A percentile compares a stretch with the other conserved stretches of the same genome.
phyloP scores from a whole-genome alignment of 2,888 invertebrate species.

The Nephrocerus scutellatus region DNA sequence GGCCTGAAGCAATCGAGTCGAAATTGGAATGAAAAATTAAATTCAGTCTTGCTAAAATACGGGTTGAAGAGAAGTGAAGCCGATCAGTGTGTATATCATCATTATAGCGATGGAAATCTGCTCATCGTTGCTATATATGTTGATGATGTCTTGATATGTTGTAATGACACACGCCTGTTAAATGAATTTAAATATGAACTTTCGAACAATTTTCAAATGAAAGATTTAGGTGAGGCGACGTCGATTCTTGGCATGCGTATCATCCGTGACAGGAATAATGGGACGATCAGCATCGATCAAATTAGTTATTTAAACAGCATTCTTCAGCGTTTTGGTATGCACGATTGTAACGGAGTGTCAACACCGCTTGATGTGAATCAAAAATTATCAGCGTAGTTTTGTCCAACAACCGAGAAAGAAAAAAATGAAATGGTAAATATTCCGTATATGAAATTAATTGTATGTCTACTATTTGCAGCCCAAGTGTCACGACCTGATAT shows the following conservation, averaged over 20 bases:
- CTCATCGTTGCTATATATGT: constrained; percentile 16
- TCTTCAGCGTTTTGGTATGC: constrained; percentile 16
- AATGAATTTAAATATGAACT: no score
- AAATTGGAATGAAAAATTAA: constrained; percentile 19
- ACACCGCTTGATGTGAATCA: constrained; percentile 20
- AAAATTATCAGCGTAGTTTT: constrained; percentile 15
- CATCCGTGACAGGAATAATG: not conserved
- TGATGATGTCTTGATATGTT: no score
- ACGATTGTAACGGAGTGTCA: constrained; percentile 14
- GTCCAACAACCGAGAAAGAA: constrained; percentile 17
- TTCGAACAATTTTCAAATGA: no score
- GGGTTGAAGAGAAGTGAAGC: constrained; percentile 12
- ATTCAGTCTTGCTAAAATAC: constrained; percentile 12
- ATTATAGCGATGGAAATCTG: constrained; percentile 1
- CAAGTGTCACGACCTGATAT: constrained; percentile 21
- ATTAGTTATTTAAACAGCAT: no score
- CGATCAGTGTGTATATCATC: constrained; percentile 15
- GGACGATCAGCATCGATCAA: not conserved
- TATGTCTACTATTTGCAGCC: constrained; percentile 16
- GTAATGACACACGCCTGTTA: no score
- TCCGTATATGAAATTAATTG: constrained; percentile 20
- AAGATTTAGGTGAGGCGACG: no score
- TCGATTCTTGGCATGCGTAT: no score
- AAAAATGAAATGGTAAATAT: constrained; percentile 17
- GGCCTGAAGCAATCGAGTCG: constrained; percentile 22